Base-by-base conservation (phyloP, 2,888 invertebrate genomes). In the Zaprionus bogoriensis region DNA sequence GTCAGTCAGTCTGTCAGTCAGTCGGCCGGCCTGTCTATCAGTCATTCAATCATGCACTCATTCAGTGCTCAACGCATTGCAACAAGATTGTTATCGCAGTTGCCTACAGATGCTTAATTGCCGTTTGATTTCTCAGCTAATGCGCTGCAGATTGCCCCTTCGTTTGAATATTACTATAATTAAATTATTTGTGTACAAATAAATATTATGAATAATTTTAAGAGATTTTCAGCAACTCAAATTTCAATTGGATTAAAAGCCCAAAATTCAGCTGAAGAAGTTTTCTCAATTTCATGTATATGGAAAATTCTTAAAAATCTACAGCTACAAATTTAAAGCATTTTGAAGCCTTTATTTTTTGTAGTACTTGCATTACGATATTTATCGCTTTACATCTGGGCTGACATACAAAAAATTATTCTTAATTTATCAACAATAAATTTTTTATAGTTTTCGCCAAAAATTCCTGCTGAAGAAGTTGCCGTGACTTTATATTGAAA, bases 21-120 rank as follows among this genome's bases (percentile, higher is more conserved):
- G 54, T 76, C 69, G 38, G 22, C 58, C 44, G 32, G 22, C 55
- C 42, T 47, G 20, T 41, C 38, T 17, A 19, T 38, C 59, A 61
- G 45, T 58, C 50, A 74, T n/a, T 66, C 53, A 59, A 19, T 53
- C 51, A 54, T 54, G 41, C 36, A 65, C 50, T 44, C 63, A 67
- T 38, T 32, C 50, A 45, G 30, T 60, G 54, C 52, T 48, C 62
- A 82, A 64, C 66, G 67, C 84, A 62, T 71, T 74, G 71, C 75
- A 65, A 68, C 42, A 48, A 73, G 85, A 79, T 80, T 82, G 65
- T 79, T 82, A 82, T 85, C 80, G 67, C 59, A 28, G 46, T 67
- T 73, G 70, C 79, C 64, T 51, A 73, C 70, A 75, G 61, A 70
- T 66, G 69, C 79, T 82, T 85, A 81, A 81, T 81, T 81, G 85